Conservation (phyloP, 2,797 vertebrate species). For the Trachops cirrhosus region DNA sequence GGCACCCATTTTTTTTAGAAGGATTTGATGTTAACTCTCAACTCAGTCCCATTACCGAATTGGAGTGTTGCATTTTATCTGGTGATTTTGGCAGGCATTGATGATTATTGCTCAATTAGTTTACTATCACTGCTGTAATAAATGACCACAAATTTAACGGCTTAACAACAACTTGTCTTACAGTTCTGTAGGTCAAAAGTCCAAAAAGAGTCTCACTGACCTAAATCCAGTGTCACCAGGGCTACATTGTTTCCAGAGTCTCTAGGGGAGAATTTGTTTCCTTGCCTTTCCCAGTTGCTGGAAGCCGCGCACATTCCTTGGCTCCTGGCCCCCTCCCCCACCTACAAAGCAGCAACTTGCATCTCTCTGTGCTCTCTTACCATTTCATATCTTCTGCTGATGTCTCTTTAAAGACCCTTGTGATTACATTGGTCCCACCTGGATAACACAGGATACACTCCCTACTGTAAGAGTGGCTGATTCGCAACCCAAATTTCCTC, state of each 20-base stretch:
- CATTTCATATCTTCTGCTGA: neutral
- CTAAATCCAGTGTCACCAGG: neutral
- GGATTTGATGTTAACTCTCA: neutral
- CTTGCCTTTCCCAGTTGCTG: neutral
- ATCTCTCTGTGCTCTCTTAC: neutral
- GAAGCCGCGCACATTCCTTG: neutral
- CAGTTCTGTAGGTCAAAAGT: neutral
- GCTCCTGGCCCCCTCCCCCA: neutral
- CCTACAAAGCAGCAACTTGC: neutral
- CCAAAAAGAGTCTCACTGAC: neutral
- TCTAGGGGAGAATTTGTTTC: neutral
- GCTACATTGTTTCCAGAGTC: neutral
- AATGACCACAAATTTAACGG: neutral
- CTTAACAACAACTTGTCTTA: neutral
- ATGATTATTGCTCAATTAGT: neutral
- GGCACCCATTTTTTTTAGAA: too few species aligned
- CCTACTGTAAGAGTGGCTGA: neutral
- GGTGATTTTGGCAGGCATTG: neutral
- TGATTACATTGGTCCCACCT: neutral
- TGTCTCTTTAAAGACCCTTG: neutral
- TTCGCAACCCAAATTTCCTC: neutral
- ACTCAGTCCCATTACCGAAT: neutral
- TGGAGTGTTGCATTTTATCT: neutral
- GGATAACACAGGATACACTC: neutral
- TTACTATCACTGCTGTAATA: neutral